These are phyloP conservation scores for Halictus rubicundus DNA, from an alignment of 1,140 invertebrate genomes.

Conservation along the genomic window DNA sequence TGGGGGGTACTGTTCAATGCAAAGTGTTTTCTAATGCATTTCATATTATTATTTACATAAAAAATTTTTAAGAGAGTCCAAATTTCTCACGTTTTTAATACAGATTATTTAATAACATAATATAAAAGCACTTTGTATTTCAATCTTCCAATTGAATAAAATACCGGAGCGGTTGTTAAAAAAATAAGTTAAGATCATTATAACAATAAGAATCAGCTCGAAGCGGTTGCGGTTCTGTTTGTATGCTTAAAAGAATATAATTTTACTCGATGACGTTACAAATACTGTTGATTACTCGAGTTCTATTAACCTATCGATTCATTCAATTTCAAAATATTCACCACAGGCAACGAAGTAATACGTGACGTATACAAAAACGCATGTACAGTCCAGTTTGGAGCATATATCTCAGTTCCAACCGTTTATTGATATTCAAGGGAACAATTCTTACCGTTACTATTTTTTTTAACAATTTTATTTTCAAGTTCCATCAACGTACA, in stretches of 20 bases:
- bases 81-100: slow-evolving; percentile 2
- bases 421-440: not conserved
- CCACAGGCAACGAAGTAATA: too few species aligned
- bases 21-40: not conserved
- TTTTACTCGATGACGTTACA: slow-evolving; percentile 7
- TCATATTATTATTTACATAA: slow-evolving; percentile 7
- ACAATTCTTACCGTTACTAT: not conserved
- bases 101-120: not conserved
- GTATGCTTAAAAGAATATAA: slow-evolving; percentile 24
- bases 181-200: not conserved
- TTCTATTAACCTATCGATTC: slow-evolving; percentile 5
- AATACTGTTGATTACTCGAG: slow-evolving; percentile 3
- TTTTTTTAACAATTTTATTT: not conserved
- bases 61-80: not conserved
- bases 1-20: not conserved
- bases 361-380: too few species aligned
- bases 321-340: not conserved
- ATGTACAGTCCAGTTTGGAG: too few species aligned
- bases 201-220: not conserved
- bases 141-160: slow-evolving; percentile 22
- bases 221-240: slow-evolving; percentile 1
- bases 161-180: not conserved
- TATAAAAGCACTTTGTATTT: not conserved
- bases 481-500: not conserved
- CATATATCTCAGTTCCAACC: too few species aligned